A percentile compares a stretch with the other conserved stretches of the same genome.
Evolutionary conservation across 2,797 vertebrate genomes (phyloP).

Genomic region (Aldrovandia affinis): DNA sequence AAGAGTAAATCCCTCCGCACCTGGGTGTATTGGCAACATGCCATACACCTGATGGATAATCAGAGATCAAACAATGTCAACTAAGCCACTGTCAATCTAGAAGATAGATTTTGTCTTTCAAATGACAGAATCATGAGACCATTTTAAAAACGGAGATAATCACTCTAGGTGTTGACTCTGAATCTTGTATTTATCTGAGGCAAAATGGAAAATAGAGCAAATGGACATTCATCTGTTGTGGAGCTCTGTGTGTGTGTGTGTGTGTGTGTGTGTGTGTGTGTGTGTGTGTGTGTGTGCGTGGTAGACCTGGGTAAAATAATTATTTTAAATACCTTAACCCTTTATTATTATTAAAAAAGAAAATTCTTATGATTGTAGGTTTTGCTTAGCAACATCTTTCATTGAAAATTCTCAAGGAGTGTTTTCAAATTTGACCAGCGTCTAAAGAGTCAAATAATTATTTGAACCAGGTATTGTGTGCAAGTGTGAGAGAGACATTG

Average conservation of each 20-base stretch:
- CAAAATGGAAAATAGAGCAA: not conserved
- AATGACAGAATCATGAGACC: conserved; percentile 16
- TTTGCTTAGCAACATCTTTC: too few species aligned
- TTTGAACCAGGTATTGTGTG: too few species aligned
- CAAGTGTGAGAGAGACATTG: too few species aligned
- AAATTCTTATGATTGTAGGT: too few species aligned
- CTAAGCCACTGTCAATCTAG: conserved; percentile 16
- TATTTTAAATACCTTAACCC: too few species aligned
- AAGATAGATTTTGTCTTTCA: not conserved
- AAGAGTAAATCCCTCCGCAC: not conserved
- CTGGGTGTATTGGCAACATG: conserved; percentile 10
- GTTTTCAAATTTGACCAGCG: too few species aligned
- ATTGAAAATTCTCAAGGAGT: too few species aligned
- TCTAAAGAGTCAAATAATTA: too few species aligned
- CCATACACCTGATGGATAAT: conserved; percentile 25
- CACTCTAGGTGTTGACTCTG: not conserved
- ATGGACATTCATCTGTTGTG: not conserved
- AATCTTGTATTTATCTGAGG: not conserved
- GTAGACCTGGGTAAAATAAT: too few species aligned
- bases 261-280: not conserved
- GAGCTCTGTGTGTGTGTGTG: not conserved
- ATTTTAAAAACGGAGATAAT: not conserved
- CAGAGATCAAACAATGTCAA: conserved; percentile 26
- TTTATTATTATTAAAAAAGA: too few species aligned
- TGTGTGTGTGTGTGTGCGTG: too few species aligned